These are phyloP conservation scores for Allolobophora icterica DNA, from an alignment of 2,888 invertebrate species.

Conservation along the genomic window DNA sequence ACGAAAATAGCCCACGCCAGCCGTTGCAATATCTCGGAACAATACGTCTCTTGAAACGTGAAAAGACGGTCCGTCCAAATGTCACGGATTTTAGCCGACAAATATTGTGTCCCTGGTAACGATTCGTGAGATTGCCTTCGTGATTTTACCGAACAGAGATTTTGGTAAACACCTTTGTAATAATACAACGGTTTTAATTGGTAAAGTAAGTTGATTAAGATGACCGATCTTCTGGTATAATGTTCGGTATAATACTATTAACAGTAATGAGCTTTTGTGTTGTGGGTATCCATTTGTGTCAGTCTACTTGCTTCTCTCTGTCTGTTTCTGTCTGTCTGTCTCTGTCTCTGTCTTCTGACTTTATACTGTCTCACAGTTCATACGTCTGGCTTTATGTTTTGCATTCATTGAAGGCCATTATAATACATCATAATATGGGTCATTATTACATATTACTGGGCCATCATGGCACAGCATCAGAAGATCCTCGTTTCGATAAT, in stretches of 20 bases:
- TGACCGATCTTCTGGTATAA: neutral
- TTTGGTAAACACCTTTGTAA: neutral
- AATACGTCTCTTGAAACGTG: neutral
- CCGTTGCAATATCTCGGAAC: neutral
- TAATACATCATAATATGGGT: too few species aligned
- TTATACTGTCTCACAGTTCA: neutral
- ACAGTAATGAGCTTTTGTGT: neutral
- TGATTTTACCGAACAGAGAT: too few species aligned
- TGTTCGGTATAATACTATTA: neutral
- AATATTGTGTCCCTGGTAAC: neutral
- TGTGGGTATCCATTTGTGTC: neutral
- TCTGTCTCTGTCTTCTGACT: too few species aligned
- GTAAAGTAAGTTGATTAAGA: neutral
- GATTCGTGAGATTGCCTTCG: too few species aligned
- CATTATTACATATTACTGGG: too few species aligned
- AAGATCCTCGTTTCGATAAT: too few species aligned
- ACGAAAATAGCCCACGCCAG: conserved; percentile 14
- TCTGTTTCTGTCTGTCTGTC: too few species aligned
- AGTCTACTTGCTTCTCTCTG: neutral
- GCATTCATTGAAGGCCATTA: too few species aligned
- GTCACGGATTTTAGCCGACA: neutral
- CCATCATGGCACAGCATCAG: too few species aligned
- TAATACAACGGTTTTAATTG: neutral
- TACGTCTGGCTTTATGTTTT: neutral
- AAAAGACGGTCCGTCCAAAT: neutral